Conservation (phyloP, 2,797 vertebrate species). For the Syncerus caffer region DNA sequence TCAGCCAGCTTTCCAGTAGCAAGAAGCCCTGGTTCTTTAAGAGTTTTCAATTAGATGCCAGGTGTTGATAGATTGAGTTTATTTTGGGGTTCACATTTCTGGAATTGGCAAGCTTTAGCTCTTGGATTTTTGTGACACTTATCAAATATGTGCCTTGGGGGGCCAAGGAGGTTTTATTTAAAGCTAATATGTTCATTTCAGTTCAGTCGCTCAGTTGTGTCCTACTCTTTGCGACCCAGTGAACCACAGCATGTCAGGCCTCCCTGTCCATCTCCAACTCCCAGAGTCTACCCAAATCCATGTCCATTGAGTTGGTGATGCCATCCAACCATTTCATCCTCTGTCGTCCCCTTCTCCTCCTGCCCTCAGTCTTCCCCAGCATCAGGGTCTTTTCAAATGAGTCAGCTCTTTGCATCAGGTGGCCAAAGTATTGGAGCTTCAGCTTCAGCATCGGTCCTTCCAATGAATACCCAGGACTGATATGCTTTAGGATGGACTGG, state of each 20-base stretch:
- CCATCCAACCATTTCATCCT: not conserved
- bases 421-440: not conserved
- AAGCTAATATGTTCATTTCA: not conserved
- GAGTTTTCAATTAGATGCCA: too few species aligned
- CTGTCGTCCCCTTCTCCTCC: not conserved
- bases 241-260: not conserved
- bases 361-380: not conserved
- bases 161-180: too few species aligned
- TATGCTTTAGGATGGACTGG: not conserved
- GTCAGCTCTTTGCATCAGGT: not conserved
- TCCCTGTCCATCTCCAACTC: not conserved
- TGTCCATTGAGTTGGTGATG: not conserved
- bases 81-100: too few species aligned
- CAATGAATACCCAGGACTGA: not conserved
- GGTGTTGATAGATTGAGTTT: too few species aligned
- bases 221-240: not conserved
- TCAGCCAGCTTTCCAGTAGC: too few species aligned
- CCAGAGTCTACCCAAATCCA: not conserved
- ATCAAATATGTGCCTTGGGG: too few species aligned
- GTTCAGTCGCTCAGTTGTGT: not conserved
- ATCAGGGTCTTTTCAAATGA: not conserved
- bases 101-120: too few species aligned
- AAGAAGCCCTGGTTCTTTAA: too few species aligned
- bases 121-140: too few species aligned
- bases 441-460: not conserved